phyloP scores from a whole-genome alignment of 2,888 invertebrate genomes.

The Trachelus stipa region DNA sequence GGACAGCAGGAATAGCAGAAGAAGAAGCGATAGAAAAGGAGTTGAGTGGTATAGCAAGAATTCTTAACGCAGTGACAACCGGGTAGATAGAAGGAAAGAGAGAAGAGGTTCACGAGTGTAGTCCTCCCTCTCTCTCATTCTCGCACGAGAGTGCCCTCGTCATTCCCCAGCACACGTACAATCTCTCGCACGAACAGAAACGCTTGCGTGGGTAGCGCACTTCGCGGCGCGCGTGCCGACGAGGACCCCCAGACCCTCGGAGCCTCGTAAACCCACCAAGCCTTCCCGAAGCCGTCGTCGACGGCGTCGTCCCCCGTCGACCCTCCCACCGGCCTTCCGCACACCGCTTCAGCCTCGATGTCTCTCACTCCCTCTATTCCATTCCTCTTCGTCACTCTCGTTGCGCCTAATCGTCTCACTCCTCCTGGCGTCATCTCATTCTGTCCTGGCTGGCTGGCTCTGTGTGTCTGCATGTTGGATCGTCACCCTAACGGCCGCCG shows the following conservation, averaged over 20 bases:
- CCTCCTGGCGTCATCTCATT: constrained; percentile 2
- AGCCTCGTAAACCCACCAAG: constrained; percentile 6
- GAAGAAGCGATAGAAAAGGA: not conserved
- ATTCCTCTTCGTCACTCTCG: constrained; percentile 18
- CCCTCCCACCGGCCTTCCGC: constrained; percentile 23
- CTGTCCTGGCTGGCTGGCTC: not conserved
- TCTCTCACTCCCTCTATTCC: constrained; percentile 10
- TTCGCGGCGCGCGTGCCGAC: constrained; percentile 63
- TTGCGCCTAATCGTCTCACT: constrained; percentile 6
- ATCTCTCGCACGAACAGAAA: constrained; percentile 34
- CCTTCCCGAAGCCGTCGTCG: not conserved
- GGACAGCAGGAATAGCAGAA: not conserved
- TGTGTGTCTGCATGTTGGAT: constrained; percentile 1
- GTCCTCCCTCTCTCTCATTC: not conserved
- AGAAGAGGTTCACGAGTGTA: not conserved
- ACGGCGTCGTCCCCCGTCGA: constrained; percentile 8
- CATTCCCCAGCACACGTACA: constrained; percentile 25
- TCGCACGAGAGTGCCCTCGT: not conserved
- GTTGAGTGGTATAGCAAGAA: not conserved
- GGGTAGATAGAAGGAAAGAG: not conserved
- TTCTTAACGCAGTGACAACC: constrained; percentile 3
- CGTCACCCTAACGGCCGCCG: constrained; percentile 42
- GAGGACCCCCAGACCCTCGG: constrained; percentile 38
- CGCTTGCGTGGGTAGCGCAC: constrained; percentile 49
- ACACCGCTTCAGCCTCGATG: constrained; percentile 20